Percentiles rank a stretch among this genome's conserved stretches.
Conservation (phyloP, 2,797 vertebrate genomes). For the Aphelocoma californica region DNA sequence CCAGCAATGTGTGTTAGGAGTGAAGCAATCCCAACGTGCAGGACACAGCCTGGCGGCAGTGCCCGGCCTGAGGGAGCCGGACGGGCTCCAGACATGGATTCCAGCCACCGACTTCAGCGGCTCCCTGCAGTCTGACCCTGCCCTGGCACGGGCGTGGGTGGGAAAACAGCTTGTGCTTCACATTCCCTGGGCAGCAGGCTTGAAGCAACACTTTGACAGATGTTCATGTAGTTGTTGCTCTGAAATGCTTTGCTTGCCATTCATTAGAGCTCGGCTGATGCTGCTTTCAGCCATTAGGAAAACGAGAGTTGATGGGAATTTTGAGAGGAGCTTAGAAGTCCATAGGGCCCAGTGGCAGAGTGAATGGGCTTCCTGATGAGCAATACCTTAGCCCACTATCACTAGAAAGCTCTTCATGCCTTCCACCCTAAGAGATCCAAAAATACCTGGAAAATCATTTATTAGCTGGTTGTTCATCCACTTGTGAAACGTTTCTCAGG, state of each 20-base stretch:
- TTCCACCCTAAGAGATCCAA: neutral
- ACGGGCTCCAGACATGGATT: accelerated
- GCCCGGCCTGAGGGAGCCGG: accelerated
- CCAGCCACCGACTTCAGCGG: neutral
- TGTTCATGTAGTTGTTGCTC: neutral
- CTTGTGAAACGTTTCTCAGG: neutral
- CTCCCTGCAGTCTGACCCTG: accelerated
- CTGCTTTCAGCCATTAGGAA: neutral
- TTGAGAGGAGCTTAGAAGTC: neutral
- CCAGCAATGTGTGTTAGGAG: neutral
- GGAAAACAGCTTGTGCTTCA: neutral
- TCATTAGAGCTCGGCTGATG: neutral
- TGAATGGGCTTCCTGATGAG: neutral
- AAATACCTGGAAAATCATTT: neutral
- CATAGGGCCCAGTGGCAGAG: neutral
- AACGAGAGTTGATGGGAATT: neutral
- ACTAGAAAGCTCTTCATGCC: neutral
- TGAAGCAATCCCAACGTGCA: neutral
- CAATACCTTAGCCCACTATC: neutral
- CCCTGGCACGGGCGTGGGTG: accelerated
- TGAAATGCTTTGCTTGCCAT: neutral
- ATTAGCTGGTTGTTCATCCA: neutral
- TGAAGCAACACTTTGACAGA: neutral
- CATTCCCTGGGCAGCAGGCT: neutral
- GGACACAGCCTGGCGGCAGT: neutral